These are phyloP conservation scores for Danio rerio DNA, from an alignment of 2,113 vertebrate species.

Conservation along the genomic window DNA sequence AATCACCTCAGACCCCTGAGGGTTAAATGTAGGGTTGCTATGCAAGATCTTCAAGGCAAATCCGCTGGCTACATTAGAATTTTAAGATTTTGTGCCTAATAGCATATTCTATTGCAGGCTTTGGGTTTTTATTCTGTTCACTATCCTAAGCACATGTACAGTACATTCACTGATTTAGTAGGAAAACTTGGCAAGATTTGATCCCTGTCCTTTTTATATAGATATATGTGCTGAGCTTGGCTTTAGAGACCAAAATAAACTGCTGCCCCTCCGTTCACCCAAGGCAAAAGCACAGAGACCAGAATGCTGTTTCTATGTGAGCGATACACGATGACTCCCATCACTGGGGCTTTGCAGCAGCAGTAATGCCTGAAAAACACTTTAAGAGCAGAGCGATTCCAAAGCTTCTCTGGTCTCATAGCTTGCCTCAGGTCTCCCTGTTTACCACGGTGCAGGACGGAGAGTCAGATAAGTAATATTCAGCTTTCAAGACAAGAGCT, in stretches of 20 bases:
- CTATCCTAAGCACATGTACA: background rate
- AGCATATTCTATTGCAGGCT: background rate
- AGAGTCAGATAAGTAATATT: conserved; percentile 33
- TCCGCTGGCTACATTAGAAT: background rate
- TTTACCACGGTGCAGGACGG: background rate
- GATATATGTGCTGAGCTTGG: conserved; percentile 16
- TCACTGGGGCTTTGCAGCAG: conserved; percentile 70
- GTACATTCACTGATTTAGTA: conserved; percentile 8
- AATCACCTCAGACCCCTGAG: too few relatives aligned
- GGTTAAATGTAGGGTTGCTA: background rate
- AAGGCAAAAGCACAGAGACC: conserved; percentile 69
- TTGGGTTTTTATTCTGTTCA: background rate
- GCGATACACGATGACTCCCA: conserved; percentile 62
- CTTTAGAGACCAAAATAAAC: conserved; percentile 40
- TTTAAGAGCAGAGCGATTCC: conserved; percentile 66
- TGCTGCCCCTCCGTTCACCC: conserved; percentile 24
- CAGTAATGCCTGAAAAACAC: conserved; percentile 64
- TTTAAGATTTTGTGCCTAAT: background rate
- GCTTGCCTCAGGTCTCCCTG: conserved; percentile 22
- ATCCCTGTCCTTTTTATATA: background rate
- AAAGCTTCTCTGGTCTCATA: conserved; percentile 53
- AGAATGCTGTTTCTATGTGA: conserved; percentile 61
- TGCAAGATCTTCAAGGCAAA: background rate
- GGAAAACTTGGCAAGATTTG: conserved; percentile 29
- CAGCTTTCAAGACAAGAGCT: conserved; percentile 25